A percentile compares a stretch with the other conserved stretches of the same genome.
Conservation (phyloP, 2,888 invertebrate species). For the Cerastis leucographa region DNA sequence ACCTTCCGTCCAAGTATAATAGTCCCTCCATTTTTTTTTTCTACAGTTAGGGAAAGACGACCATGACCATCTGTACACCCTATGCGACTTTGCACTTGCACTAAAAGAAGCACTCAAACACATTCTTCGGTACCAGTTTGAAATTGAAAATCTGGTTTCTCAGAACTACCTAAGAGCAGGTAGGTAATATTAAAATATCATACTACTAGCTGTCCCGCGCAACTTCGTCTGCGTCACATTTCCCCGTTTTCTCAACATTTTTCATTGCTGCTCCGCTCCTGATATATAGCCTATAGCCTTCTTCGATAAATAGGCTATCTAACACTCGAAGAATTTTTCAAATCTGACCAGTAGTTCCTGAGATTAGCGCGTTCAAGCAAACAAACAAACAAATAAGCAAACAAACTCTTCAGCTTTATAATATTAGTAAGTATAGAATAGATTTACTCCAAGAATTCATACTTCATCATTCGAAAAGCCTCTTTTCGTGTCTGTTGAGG, state of each 20-base stretch:
- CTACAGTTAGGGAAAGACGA: slow-evolving; percentile 88
- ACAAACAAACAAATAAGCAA: too few relatives aligned
- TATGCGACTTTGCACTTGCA: slow-evolving; percentile 98
- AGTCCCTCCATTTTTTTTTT: neutral
- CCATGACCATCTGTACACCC: slow-evolving; percentile 94
- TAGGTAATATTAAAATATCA: slow-evolving; percentile 75
- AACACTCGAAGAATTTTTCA: too few relatives aligned
- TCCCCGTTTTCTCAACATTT: too few relatives aligned
- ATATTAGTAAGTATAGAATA: too few relatives aligned
- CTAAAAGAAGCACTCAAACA: slow-evolving; percentile 96
- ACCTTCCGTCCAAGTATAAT: neutral
- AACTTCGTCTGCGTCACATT: too few relatives aligned
- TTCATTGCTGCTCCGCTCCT: too few relatives aligned
- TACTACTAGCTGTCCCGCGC: too few relatives aligned
- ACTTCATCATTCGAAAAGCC: neutral
- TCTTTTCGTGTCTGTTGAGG: neutral
- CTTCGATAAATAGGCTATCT: too few relatives aligned
- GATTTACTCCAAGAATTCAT: neutral
- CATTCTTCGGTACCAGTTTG: slow-evolving; percentile 97
- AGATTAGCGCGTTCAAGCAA: too few relatives aligned
- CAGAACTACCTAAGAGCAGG: slow-evolving; percentile 93
- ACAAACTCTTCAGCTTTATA: too few relatives aligned
- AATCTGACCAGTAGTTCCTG: too few relatives aligned
- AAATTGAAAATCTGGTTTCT: slow-evolving; percentile 92
- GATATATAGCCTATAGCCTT: too few relatives aligned